Evolutionary conservation across 2,797 vertebrate species (phyloP).

Genomic region (Betta splendens): DNA sequence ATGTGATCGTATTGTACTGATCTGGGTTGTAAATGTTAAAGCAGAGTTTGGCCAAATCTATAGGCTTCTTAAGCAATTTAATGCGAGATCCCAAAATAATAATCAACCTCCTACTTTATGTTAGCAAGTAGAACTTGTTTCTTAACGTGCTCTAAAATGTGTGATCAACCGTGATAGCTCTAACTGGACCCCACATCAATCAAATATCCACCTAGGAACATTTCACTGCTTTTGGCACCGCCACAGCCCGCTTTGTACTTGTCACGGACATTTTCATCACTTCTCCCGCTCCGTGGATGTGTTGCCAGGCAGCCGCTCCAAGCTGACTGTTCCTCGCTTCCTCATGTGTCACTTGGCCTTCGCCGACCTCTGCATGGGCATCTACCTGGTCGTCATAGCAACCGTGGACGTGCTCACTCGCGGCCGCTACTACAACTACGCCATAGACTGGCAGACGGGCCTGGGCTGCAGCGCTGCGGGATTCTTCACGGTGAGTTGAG

Average conservation of each 20-base stretch:
- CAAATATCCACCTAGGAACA: neutral
- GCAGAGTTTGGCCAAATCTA: too few relatives aligned
- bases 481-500: constrained; percentile 85
- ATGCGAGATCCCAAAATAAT: too few relatives aligned
- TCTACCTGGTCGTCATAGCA: constrained; percentile 93
- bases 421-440: constrained; percentile 91
- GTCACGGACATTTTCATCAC: neutral
- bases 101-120: too few relatives aligned
- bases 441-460: constrained; percentile 94
- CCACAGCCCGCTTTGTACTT: neutral
- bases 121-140: too few relatives aligned
- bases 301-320: constrained; percentile 83
- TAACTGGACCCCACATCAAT: too few relatives aligned
- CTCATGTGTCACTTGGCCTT: constrained; percentile 98
- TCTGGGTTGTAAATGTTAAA: neutral
- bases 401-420: constrained; percentile 88
- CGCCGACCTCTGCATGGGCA: constrained; percentile 94
- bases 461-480: constrained; percentile 89
- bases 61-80: too few relatives aligned
- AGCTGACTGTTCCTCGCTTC: constrained; percentile 94
- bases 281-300: constrained; percentile 6
- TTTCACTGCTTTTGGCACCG: neutral
- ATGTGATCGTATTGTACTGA: neutral
- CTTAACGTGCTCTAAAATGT: too few relatives aligned
- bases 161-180: too few relatives aligned